These are phyloP conservation scores for Muntiacus reevesi DNA, from an alignment of 2,113 vertebrate genomes.

Conservation along the genomic window DNA sequence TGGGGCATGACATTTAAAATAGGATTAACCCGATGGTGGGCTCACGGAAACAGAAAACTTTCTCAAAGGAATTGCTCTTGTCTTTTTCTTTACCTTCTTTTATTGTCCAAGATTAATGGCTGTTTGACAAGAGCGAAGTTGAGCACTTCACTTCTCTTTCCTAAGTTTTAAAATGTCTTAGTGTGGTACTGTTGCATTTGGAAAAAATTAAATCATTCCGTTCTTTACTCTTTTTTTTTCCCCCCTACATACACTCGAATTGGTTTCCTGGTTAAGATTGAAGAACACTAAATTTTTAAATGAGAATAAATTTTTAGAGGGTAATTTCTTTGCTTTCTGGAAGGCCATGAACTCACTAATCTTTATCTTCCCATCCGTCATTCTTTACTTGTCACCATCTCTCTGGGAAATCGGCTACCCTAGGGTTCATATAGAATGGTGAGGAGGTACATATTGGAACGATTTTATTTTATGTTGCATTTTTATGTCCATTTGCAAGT, in stretches of 20 bases:
- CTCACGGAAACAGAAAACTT: background rate
- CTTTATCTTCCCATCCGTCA: background rate
- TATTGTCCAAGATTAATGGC: background rate
- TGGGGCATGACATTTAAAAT: background rate
- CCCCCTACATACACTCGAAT: background rate
- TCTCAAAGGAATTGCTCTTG: constrained; percentile 18
- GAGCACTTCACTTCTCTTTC: background rate
- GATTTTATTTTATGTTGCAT: constrained; percentile 50
- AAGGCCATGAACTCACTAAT: background rate
- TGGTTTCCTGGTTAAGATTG: background rate
- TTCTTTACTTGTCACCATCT: background rate
- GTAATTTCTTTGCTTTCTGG: background rate
- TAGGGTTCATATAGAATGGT: background rate
- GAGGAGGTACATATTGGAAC: background rate
- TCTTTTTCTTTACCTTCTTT: background rate
- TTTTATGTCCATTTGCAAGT: constrained; percentile 58
- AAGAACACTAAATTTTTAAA: background rate
- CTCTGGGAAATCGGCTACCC: background rate
- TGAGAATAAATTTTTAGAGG: background rate
- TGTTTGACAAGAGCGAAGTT: constrained; percentile 2
- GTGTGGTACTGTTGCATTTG: background rate
- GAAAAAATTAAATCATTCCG: background rate
- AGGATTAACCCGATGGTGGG: background rate
- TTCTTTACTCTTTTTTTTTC: background rate
- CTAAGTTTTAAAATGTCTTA: background rate